Percentiles rank a stretch among this genome's conserved stretches.
phyloP scores from a whole-genome alignment of 2,113 vertebrate genomes.

The Bubo bubo region DNA sequence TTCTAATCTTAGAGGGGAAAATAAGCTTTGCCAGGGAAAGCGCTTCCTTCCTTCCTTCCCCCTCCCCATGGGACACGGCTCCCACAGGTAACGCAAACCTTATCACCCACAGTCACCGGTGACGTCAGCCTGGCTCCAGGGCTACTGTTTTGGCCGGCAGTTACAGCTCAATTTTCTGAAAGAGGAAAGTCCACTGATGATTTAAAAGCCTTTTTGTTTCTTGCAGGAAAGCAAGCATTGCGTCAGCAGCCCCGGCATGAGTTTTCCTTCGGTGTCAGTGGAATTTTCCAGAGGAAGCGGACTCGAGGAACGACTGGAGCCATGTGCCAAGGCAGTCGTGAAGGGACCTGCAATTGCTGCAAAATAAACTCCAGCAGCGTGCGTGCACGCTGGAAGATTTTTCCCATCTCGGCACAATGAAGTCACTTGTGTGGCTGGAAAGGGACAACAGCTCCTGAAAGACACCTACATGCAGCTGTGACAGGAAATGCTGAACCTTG shows the following conservation, averaged over 20 bases:
- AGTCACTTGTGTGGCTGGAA: neutral
- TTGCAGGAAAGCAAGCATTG: neutral
- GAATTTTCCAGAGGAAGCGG: constrained; percentile 65
- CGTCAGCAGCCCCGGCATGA: neutral
- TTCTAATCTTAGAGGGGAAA: constrained; percentile 2
- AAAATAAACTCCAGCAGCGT: neutral
- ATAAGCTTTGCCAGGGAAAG: neutral
- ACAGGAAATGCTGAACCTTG: neutral
- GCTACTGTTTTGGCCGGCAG: neutral
- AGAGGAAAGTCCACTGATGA: neutral
- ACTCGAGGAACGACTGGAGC: constrained; percentile 16
- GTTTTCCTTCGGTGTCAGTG: neutral
- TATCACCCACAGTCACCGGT: neutral
- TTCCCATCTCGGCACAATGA: neutral
- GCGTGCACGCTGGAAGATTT: neutral
- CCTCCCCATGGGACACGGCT: neutral
- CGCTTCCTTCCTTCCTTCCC: neutral
- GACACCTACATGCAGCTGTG: rapidly evolving
- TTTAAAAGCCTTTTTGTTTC: neutral
- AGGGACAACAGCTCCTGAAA: neutral
- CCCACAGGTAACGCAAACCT: neutral
- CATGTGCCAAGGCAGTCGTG: neutral
- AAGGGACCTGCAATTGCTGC: neutral
- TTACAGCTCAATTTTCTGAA: neutral
- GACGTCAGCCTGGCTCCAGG: neutral